phyloP scores from a whole-genome alignment of 2,113 vertebrate species.

The Mohoua ochrocephala region DNA sequence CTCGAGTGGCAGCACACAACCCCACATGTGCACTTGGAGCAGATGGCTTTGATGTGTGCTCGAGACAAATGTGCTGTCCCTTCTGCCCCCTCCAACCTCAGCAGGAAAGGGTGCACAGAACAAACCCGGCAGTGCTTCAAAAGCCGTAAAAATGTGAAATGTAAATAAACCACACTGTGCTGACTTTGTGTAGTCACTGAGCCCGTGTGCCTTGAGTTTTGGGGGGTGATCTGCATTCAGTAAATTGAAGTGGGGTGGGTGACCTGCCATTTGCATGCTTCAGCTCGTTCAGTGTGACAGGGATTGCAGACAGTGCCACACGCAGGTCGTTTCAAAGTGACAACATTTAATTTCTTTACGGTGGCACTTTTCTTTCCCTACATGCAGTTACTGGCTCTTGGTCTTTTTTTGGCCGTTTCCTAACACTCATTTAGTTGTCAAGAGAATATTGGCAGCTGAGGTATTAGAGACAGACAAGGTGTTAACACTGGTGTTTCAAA shows the following conservation, averaged over 20 bases:
- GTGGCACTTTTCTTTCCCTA: neutral
- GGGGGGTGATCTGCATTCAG: neutral
- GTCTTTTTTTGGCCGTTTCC: neutral
- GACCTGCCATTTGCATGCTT: neutral
- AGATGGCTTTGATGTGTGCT: neutral
- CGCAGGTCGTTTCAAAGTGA: accelerated
- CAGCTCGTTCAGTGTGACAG: accelerated
- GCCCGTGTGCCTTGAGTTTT: neutral
- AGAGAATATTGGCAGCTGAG: neutral
- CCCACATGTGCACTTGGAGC: neutral
- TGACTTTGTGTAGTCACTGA: neutral
- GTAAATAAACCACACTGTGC: neutral
- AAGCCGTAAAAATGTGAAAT: neutral
- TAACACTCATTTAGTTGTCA: neutral
- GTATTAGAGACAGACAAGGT: neutral
- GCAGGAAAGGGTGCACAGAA: neutral
- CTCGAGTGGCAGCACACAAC: neutral
- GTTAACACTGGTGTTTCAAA: neutral
- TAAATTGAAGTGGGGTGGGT: neutral
- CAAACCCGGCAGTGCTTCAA: neutral
- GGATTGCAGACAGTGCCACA: neutral
- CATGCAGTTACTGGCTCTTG: neutral
- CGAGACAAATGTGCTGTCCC: neutral
- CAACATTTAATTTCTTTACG: neutral
- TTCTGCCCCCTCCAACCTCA: neutral